phyloP scores from a whole-genome alignment of 2,888 invertebrate genomes.

The Coleophora flavipennella region DNA sequence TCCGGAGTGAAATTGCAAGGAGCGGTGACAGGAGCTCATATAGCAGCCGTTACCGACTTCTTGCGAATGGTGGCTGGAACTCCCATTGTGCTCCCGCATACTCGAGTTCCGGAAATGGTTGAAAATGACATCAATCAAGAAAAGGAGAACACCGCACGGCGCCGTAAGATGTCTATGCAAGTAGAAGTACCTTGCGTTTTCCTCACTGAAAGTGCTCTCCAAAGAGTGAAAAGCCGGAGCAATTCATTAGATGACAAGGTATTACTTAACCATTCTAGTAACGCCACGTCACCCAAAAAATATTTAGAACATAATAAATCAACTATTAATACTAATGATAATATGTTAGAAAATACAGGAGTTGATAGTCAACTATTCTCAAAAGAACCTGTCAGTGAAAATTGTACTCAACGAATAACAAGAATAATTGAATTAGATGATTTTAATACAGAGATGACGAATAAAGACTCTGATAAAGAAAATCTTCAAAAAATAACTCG shows the following conservation, averaged over 20 bases:
- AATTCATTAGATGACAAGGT: slow-evolving; percentile 62
- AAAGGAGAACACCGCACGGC: slow-evolving; percentile 52
- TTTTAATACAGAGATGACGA: slow-evolving; percentile 34
- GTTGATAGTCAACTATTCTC: slow-evolving; percentile 29
- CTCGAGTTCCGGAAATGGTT: slow-evolving; percentile 48
- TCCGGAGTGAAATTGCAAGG: slow-evolving; percentile 78
- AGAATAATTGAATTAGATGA: slow-evolving; percentile 63
- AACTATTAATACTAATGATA: slow-evolving; percentile 38
- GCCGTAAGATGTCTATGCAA: slow-evolving; percentile 68
- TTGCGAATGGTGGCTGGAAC: slow-evolving; percentile 76
- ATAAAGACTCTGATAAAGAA: slow-evolving; percentile 45
- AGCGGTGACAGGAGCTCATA: slow-evolving; percentile 76
- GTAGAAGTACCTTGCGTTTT: slow-evolving; percentile 70
- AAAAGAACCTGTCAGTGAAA: slow-evolving; percentile 28
- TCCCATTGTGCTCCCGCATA: slow-evolving; percentile 72
- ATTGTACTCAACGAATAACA: slow-evolving; percentile 54
- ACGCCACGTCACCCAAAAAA: slow-evolving; percentile 35
- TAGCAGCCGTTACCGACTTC: slow-evolving; percentile 77
- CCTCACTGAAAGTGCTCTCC: slow-evolving; percentile 60
- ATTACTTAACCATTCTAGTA: slow-evolving; percentile 47
- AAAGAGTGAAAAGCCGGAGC: slow-evolving; percentile 59
- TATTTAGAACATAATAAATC: slow-evolving; percentile 28
- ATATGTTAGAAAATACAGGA: slow-evolving; percentile 41
- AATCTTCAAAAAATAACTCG: slow-evolving; percentile 57
- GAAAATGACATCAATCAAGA: slow-evolving; percentile 61